phyloP scores from a whole-genome alignment of 2,797 vertebrate species.

The Amblyraja radiata region DNA sequence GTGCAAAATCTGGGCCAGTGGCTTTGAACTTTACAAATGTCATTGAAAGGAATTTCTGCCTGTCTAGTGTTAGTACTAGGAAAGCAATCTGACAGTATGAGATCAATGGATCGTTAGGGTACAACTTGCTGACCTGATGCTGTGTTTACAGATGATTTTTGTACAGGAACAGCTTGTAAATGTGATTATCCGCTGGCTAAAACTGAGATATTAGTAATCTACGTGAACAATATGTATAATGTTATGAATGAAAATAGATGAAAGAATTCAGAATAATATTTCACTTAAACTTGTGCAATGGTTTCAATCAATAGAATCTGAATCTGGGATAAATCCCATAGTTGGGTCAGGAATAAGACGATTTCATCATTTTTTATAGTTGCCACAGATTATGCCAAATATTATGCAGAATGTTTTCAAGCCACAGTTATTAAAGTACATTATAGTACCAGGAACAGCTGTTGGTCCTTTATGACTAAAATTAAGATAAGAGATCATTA shows the following conservation, averaged over 20 bases:
- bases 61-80: no score
- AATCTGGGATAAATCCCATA: not conserved
- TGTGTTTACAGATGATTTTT: no score
- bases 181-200: no score
- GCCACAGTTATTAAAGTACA: not conserved
- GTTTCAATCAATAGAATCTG: not conserved
- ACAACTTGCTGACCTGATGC: no score
- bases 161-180: no score
- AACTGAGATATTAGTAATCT: not conserved
- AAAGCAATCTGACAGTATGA: no score
- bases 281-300: not conserved
- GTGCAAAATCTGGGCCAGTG: no score
- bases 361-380: no score
- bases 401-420: slow-evolving; percentile 19
- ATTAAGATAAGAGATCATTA: slow-evolving; percentile 9
- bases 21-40: no score
- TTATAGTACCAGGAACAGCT: not conserved
- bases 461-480: not conserved
- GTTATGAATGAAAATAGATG: not conserved
- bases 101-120: no score
- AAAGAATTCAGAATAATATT: not conserved
- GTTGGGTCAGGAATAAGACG: not conserved
- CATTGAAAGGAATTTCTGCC: no score
- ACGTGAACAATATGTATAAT: not conserved
- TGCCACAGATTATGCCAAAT: not conserved